Conservation (phyloP, 2,113 vertebrate genomes). For the Delphinapterus leucas region DNA sequence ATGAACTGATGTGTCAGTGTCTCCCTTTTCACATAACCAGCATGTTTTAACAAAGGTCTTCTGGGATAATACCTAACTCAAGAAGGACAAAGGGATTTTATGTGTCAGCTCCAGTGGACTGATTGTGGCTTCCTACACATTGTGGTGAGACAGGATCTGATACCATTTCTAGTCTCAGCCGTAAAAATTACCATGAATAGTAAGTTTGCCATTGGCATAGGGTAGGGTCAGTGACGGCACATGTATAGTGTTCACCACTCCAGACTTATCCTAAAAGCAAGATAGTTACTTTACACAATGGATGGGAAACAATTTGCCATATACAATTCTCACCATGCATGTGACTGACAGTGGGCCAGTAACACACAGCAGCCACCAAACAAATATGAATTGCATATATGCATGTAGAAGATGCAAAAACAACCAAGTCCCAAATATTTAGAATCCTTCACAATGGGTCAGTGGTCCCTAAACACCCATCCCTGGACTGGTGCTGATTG, state of each 20-base stretch:
- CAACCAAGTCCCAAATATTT: neutral
- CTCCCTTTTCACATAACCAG: conserved; percentile 1
- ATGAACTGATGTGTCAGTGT: neutral
- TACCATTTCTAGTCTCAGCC: neutral
- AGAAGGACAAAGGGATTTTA: neutral
- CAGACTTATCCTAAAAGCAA: neutral
- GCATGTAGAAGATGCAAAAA: neutral
- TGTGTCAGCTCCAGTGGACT: neutral
- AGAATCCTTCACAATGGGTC: neutral
- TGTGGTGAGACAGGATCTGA: neutral
- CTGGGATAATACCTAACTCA: neutral
- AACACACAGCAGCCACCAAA: neutral
- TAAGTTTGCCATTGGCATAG: neutral
- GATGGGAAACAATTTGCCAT: neutral
- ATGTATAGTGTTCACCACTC: neutral
- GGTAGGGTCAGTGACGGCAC: neutral
- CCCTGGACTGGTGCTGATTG: neutral
- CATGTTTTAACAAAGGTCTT: conserved; percentile 6
- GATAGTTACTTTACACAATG: neutral
- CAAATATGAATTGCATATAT: neutral
- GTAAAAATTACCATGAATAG: neutral
- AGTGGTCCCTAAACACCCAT: neutral
- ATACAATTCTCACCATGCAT: neutral
- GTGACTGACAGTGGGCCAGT: neutral
- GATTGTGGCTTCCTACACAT: neutral